Base-by-base conservation (phyloP, 2,888 invertebrate species). In the Scaptomyza caliginosa region DNA sequence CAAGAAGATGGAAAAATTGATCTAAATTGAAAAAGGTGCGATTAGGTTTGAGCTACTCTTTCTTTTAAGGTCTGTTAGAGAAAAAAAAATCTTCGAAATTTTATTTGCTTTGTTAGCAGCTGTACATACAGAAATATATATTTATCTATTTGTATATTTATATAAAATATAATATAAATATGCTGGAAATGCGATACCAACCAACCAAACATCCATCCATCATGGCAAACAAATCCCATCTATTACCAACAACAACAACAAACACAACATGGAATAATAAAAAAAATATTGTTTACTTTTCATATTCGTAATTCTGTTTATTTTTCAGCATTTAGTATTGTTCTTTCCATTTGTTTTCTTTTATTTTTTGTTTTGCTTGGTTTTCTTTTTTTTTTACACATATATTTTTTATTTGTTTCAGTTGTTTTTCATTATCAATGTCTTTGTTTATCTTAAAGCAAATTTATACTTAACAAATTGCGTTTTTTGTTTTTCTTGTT, bases 401-500 rank as follows among this genome's bases (percentile, higher is more conserved):
- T n/a, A 56, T 55, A 49, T 67, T 54, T 59, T 67, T 19, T 57
- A 40, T 24, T 30, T 39, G 4, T 38, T 46, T 40, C 32, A 36
- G 11, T 58, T 52, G 30, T 40, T 52, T 52, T 45, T 48, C 46
- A 49, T 59, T 49, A 59, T 63, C 19, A 67, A 60, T 74, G 64
- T 74, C 74, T 74, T 64, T 74, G 40, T 72, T 70, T 56, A 72
- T 62, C 50, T 58, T 63, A 43, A 54, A 57, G 74, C 66, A 58
- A 55, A 56, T 57, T 63, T 77, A 60, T 58, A 21, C 46, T 45
- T 50, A 68, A 57, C 49, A 59, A 48, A 64, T 79, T 54, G 36
- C 55, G 74, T 42, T 51, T 51, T n/a, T n/a, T n/a, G n/a, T n/a
- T n/a, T n/a, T n/a, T n/a, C n/a, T n/a, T 46, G 17, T 17, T 49